Base-by-base conservation (phyloP, 2,888 invertebrate species). In the Hecatera dysodea region DNA sequence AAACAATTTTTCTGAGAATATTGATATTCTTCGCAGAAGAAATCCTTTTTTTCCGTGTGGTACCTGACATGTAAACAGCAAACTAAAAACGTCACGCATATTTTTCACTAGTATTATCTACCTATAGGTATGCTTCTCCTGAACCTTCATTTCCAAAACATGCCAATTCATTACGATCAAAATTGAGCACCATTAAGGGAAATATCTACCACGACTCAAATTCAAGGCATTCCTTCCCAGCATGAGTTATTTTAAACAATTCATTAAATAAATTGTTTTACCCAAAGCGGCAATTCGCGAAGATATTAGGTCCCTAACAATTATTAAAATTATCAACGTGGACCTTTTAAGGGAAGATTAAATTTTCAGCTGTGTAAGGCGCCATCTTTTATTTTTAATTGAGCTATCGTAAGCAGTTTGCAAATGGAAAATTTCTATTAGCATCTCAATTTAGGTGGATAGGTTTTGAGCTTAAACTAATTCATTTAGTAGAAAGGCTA, bases 241-340 rank as follows among this genome's bases (percentile, higher is more conserved):
- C 52, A 52, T 63, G 63, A 78, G 63, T 76, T 72, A 86, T 86
- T 80, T 59, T 27, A 72, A 67, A 62, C 81, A 72, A 86, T 86
- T 85, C 50, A 73, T 86, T 78, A 66, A 72, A 69, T 62, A 77
- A 85, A 85, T 82, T 80, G 85, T 72, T 60, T 39, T 71, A 68
- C 72, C 63, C 81, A 22, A 75, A 78, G 59, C 63, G 69, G 70
- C 77, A 73, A 80, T 86, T 83, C 72, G 44, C 62, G 63, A 63
- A 76, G 75, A 80, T 82, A 84, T 76, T 84, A 76, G 75, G 78
- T 78, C 77, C 73, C 81, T 79, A 73, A 72, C 77, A 85, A 84
- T 85, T 86, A 86, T 85, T 86, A 77, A 84, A 84, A 86, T 86
- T 77, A 82, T 84, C 83, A 72, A 62, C 71, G 68, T 66, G 55